These are phyloP conservation scores for Phacellophora camtschatica DNA, from an alignment of 30 jellyfish, hydroid and myxozoan genomes.

Conservation along the genomic window DNA sequence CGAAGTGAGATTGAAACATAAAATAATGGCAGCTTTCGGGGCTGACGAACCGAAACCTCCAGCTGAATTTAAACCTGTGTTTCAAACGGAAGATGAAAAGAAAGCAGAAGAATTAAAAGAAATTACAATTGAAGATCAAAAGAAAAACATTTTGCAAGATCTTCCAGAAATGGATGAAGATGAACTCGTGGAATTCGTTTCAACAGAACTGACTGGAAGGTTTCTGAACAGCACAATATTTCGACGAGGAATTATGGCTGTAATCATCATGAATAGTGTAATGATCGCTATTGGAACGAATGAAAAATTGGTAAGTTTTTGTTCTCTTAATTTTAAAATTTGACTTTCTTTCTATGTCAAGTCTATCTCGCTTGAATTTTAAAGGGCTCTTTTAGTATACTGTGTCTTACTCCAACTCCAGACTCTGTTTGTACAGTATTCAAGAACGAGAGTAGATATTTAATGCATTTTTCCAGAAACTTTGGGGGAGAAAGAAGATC, in stretches of 20 bases:
- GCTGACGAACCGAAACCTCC: conserved; percentile 45
- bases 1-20: conserved; percentile 25
- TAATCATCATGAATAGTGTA: conserved; percentile 77
- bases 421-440: no score
- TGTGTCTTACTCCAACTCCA: no score
- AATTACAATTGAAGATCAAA: conserved; percentile 41
- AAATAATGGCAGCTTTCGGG: conserved; percentile 3
- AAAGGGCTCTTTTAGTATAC: no score
- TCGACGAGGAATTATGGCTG: conserved; percentile 72
- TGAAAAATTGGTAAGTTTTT: conserved; percentile 63
- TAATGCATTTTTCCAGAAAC: no score
- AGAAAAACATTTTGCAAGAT: conserved; percentile 38
- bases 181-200: conserved; percentile 73
- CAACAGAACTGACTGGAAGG: conserved; percentile 85
- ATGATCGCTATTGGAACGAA: conserved; percentile 88
- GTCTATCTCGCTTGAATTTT: no score
- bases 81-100: conserved; percentile 29
- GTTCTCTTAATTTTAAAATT: not conserved
- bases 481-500: no score
- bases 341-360: no score
- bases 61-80: conserved; percentile 36
- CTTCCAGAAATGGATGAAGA: conserved; percentile 77
- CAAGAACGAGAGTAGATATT: no score
- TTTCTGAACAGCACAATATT: conserved; percentile 64
- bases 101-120: conserved; percentile 10